Conservation (phyloP, 2,113 vertebrate genomes). For the Catharus fuscescens region DNA sequence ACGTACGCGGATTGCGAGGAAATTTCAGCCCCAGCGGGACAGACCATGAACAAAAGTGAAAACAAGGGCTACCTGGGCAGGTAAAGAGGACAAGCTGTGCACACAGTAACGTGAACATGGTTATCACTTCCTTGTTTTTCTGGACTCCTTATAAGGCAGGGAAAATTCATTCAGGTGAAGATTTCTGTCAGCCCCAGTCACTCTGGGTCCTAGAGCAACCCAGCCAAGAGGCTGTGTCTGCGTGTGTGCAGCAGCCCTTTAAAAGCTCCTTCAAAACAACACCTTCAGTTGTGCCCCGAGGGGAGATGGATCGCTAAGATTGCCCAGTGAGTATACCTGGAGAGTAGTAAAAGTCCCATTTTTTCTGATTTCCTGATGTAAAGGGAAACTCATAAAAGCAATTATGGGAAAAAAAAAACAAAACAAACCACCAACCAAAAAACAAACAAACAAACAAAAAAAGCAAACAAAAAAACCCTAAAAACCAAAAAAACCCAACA, state of each 20-base stretch:
- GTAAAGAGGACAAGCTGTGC: constrained; percentile 71
- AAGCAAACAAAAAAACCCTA: background rate
- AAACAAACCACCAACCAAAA: background rate
- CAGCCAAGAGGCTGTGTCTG: background rate
- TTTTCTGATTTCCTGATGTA: constrained; percentile 44
- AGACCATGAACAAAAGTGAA: constrained; percentile 67
- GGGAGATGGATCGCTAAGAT: background rate
- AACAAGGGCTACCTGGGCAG: constrained; percentile 79
- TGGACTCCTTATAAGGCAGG: constrained; percentile 83
- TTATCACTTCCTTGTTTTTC: constrained; percentile 91
- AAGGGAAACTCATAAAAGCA: constrained; percentile 20
- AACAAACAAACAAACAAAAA: background rate
- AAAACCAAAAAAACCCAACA: background rate
- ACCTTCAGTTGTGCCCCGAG: background rate
- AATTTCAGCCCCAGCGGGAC: constrained; percentile 30
- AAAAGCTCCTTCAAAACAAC: background rate
- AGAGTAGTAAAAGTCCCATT: constrained; percentile 62
- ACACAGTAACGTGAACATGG: constrained; percentile 69
- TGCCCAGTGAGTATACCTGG: constrained; percentile 57
- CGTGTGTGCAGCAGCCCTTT: background rate
- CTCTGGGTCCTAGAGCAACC: constrained; percentile 66
- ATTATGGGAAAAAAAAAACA: background rate
- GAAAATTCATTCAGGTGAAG: constrained; percentile 75
- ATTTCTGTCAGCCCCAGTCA: constrained; percentile 52
- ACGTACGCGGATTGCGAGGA: constrained; percentile 56